Conservation (phyloP, 2,113 vertebrate genomes). For the Catharus minimus region DNA sequence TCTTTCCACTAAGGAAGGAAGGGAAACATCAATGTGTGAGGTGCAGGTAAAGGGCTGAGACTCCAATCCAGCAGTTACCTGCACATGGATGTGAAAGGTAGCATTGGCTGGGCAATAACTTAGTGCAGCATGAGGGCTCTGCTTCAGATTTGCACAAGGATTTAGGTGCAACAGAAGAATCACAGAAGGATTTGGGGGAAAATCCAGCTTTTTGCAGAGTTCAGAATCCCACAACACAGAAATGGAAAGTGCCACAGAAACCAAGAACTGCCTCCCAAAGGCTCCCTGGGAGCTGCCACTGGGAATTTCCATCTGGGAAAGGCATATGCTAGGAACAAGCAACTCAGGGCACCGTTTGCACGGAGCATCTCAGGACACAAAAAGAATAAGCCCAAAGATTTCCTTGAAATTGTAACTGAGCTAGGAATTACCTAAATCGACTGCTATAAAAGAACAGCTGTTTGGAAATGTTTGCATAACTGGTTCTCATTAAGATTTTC, state of each 20-base stretch:
- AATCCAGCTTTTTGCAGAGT: not conserved
- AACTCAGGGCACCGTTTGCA: not conserved
- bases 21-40: not conserved
- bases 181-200: not conserved
- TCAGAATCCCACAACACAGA: not conserved
- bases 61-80: not conserved
- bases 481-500: not conserved
- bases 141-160: not conserved
- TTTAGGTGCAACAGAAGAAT: not conserved
- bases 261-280: not conserved
- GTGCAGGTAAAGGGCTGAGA: not conserved
- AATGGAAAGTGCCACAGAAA: rapidly evolving
- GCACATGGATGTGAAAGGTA: not conserved
- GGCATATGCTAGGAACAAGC: not conserved
- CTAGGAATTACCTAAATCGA: not conserved
- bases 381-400: not conserved
- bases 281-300: not conserved
- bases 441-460: not conserved
- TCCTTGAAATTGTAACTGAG: not conserved
- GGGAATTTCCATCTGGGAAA: not conserved
- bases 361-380: not conserved
- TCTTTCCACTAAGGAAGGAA: not conserved
- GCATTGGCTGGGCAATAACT: not conserved
- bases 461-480: not conserved
- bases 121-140: not conserved